A percentile compares a stretch with the other conserved stretches of the same genome.
Evolutionary conservation across 2,113 vertebrate genomes (phyloP).

Genomic region (Odocoileus hemionus): DNA sequence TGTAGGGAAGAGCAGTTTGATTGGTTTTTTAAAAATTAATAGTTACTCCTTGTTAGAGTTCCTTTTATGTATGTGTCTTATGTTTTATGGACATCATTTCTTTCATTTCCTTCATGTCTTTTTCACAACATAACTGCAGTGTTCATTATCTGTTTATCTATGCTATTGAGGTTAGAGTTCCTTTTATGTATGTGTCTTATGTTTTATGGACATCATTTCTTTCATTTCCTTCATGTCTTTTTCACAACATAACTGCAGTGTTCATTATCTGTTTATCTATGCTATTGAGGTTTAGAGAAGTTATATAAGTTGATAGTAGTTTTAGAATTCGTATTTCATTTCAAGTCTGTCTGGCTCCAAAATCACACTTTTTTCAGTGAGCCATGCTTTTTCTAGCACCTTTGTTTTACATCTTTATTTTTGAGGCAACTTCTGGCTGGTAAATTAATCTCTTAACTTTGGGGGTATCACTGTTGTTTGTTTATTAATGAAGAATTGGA

Average conservation of each 20-base stretch:
- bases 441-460: neutral
- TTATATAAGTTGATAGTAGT: neutral
- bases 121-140: neutral
- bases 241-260: neutral
- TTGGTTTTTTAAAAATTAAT: neutral
- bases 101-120: neutral
- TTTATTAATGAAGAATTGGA: slow-evolving; percentile 2
- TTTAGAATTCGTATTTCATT: neutral
- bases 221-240: neutral
- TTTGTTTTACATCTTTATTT: slow-evolving; percentile 19
- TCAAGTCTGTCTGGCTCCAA: neutral
- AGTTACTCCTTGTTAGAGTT: neutral
- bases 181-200: neutral
- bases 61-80: neutral
- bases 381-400: neutral
- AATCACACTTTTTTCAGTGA: neutral
- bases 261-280: neutral
- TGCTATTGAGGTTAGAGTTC: no score
- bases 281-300: neutral
- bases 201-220: neutral
- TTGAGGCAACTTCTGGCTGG: neutral
- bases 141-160: neutral
- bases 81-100: neutral
- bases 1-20: neutral
- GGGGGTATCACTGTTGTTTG: neutral